Base-by-base conservation (phyloP, 1,140 invertebrate species). In the Drosophila varians region DNA sequence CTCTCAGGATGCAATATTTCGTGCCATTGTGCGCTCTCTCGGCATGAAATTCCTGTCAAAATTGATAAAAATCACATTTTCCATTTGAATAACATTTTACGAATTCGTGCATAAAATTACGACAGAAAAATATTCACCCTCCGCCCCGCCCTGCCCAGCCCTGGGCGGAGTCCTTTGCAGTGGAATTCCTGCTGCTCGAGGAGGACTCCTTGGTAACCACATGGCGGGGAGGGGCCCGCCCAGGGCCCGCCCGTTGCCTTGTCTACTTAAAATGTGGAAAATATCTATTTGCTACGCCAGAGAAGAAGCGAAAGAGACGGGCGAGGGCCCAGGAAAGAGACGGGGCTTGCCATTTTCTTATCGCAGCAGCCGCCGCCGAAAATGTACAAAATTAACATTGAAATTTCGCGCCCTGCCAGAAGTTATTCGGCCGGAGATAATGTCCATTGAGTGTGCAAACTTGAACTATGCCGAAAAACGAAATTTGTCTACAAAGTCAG, bases 11-110 rank as follows among this genome's bases (percentile, higher is more conserved):
- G 36, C 48, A 79, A 51, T 36, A 47, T 72, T 53, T 64, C 28
- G 45, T 78, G 75, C 47, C 66, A 47, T 86, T 84, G 49, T 76
- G 68, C 62, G 19, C 47, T 47, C 14, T 26, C 36, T 14, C 36
- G 52, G 60, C 79, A 82, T 66, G 62, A 87, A 87, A 87, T 87
- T 90, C 75, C 87, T 90, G 89, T 90, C 89, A 90, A 80, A 90
- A 89, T 90, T 90, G 89, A 90, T 90, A 90, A 90, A 90, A 90
- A 90, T 90, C 89, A 90, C 83, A 90, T 90, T 90, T 90, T 90
- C 89, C 88, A 90, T 90, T 90, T 90, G 89, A 90, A 90, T 90
- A 86, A 84, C 74, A 89, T 90, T 90, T 90, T 89, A 90, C 69
- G 89, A 89, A 90, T 90, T 90, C 88, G 88, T 90, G 88, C 88